Evolutionary conservation across 2,888 invertebrate genomes (phyloP).

Genomic region (Acanthopleura granulata): DNA sequence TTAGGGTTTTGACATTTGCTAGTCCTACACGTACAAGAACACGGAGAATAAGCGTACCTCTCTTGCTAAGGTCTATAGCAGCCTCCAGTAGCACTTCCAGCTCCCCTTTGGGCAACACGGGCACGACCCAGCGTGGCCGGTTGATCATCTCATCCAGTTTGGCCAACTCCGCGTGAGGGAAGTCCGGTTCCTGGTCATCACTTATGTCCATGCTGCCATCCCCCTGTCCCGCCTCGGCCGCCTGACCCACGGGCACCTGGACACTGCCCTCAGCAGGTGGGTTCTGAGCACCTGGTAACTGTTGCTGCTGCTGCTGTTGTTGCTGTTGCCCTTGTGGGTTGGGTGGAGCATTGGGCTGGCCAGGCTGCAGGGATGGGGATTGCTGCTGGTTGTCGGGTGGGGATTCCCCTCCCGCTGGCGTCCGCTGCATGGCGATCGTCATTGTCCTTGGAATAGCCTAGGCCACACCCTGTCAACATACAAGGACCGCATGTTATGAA

Average conservation of each 20-base stretch:
- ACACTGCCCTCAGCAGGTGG: conserved; percentile 24
- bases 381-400: conserved; percentile 53
- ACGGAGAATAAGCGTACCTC: conserved; percentile 75
- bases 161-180: conserved; percentile 89
- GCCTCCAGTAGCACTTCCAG: conserved; percentile 91
- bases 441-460: conserved; percentile 34
- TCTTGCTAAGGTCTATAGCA: conserved; percentile 87
- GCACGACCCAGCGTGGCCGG: conserved; percentile 96
- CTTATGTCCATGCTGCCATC: conserved; percentile 40
- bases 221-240: conserved; percentile 46
- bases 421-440: conserved; percentile 68
- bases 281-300: conserved; percentile 24
- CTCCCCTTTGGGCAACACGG: conserved; percentile 96
- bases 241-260: conserved; percentile 30
- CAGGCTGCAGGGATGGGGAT: conserved; percentile 12
- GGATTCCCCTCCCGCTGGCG: conserved; percentile 64
- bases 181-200: conserved; percentile 73
- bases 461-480: too few species aligned
- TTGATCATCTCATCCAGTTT: conserved; percentile 96
- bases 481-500: too few species aligned
- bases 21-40: neutral
- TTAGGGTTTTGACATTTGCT: neutral
- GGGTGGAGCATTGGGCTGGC: conserved; percentile 21
- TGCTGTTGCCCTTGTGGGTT: conserved; percentile 25
- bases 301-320: conserved; percentile 25